Evolutionary conservation across 2,113 vertebrate species (phyloP).

Genomic region (Crotalus viridis): DNA sequence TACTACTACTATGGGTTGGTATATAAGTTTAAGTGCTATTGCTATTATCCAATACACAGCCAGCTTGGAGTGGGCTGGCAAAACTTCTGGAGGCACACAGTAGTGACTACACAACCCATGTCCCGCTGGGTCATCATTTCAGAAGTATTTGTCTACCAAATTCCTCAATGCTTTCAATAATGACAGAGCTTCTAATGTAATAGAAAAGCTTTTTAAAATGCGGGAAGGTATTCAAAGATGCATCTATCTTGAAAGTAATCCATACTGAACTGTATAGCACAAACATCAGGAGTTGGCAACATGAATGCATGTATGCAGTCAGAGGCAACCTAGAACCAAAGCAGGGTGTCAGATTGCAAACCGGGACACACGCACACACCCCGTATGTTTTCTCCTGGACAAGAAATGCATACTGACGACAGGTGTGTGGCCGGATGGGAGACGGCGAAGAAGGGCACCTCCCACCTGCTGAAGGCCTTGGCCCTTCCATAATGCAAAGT

Average conservation of each 20-base stretch:
- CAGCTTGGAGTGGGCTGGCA: neutral
- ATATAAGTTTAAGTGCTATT: too few relatives aligned
- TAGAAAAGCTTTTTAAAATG: neutral
- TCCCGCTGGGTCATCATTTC: neutral
- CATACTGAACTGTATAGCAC: too few relatives aligned
- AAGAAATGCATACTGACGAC: neutral
- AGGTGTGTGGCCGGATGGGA: too few relatives aligned
- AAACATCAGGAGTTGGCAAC: too few relatives aligned
- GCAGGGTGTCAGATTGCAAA: neutral
- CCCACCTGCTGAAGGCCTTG: neutral
- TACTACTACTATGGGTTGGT: too few relatives aligned
- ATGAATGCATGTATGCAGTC: neutral
- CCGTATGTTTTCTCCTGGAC: neutral
- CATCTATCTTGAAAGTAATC: neutral
- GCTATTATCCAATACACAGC: neutral
- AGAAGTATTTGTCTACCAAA: neutral
- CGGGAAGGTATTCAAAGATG: neutral
- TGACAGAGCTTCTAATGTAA: neutral
- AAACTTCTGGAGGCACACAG: neutral
- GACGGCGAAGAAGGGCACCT: too few relatives aligned
- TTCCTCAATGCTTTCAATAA: neutral
- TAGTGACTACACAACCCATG: too few relatives aligned
- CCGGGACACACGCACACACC: neutral
- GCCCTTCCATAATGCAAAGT: neutral
- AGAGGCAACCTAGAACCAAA: neutral